Base-by-base conservation (phyloP, 2,113 vertebrate genomes). In the Canis aureus region DNA sequence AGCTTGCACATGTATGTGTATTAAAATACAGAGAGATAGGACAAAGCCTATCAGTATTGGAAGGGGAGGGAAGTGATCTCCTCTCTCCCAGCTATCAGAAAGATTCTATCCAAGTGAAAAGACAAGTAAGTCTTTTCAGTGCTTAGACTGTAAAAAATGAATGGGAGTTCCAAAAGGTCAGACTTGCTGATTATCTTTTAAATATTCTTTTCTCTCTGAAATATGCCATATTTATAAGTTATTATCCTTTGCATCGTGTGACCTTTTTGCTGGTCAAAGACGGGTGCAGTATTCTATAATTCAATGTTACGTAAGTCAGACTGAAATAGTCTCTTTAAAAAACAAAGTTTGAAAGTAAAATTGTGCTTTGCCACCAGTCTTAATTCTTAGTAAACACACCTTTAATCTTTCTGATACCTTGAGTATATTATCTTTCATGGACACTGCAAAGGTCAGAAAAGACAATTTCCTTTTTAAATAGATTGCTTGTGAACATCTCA, bases 381-480 rank as follows among this genome's bases (percentile, higher is more conserved):
- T 97, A 95, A 96, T 97, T 98, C 97, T 97, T 53, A 67, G 71
- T 96, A 97, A 98, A 98, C 55, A 96, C 27, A 95, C 88, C 81
- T 97, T 96, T 97, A 96, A 96, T 97, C 91, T 95, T 96, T 94
- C n/a, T 83, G 84, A 73, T 97, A 79, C 91, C 81, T 93, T 86
- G 93, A 93, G 64, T 91, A 62, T 89, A 98, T 97, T 97, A 96
- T 85, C 71, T 96, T 96, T 95, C 83, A 88, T 59, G 55, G 76
- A 78, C 74, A 49, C 94, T 84, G 71, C 81, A 98, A 98, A 98
- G 97, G 97, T 97, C 98, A 97, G 29, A 85, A 51, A 94, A 97
- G 80, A 96, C 95, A 98, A 96, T 98, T 97, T 97, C 94, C 97
- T 98, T 91, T 97, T 82, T 95, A 97, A 97, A 97, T 67, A 96